Percentiles rank a stretch among this genome's conserved stretches.
Conservation (phyloP, 92 coral and sea anemone species). For the Diadumene lineata region DNA sequence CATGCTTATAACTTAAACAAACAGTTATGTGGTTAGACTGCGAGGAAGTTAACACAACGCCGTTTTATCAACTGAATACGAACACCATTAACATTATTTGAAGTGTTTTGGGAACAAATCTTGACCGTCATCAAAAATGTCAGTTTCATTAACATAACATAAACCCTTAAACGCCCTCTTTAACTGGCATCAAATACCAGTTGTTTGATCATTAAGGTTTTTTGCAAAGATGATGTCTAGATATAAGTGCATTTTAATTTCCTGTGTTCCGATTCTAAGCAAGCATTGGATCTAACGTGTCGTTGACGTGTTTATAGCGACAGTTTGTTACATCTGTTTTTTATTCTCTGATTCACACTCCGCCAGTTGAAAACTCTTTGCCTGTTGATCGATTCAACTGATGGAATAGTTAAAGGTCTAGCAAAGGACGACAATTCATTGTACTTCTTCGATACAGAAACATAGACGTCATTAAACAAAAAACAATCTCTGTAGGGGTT, state of each 20-base stretch:
- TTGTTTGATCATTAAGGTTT: neutral
- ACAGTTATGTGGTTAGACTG: neutral
- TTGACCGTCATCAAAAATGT: neutral
- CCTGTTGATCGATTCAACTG: no score
- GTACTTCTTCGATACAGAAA: no score
- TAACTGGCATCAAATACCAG: neutral
- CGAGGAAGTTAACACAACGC: neutral
- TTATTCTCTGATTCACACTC: neutral
- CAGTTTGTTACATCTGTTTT: neutral
- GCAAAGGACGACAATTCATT: no score
- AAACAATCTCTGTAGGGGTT: no score
- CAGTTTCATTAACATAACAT: neutral
- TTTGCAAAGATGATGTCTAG: neutral
- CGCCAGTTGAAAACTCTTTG: neutral
- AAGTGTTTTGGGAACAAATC: neutral
- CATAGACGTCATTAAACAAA: no score
- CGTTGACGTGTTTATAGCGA: neutral
- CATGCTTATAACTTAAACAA: neutral
- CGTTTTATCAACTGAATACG: neutral
- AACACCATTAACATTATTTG: neutral
- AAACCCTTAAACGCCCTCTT: neutral
- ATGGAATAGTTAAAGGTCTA: no score
- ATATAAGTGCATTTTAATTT: conserved; percentile 9
- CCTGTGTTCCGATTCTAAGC: neutral
- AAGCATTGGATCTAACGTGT: neutral